Evolutionary conservation across 2,888 invertebrate species (phyloP).

Genomic region (Dione vanillae): DNA sequence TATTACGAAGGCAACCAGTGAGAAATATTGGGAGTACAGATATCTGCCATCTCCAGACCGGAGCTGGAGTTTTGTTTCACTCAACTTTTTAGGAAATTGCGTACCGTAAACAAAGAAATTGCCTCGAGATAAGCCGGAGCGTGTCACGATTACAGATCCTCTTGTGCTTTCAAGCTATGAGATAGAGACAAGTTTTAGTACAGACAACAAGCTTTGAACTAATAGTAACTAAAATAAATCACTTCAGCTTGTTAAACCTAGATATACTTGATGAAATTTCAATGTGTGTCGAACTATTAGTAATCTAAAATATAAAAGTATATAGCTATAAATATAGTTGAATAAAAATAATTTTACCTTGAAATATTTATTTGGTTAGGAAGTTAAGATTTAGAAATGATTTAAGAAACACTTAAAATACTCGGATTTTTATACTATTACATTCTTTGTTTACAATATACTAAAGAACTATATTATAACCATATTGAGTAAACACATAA

Average conservation of each 20-base stretch:
- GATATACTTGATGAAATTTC: background rate
- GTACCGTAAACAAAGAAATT: conserved; percentile 79
- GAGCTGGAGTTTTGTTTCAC: conserved; percentile 69
- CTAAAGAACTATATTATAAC: background rate
- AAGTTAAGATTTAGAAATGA: too few species aligned
- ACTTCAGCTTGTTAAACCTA: background rate
- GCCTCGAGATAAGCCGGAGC: conserved; percentile 70
- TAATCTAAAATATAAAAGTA: too few species aligned
- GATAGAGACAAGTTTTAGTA: conserved; percentile 9
- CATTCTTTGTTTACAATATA: background rate
- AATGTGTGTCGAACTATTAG: background rate
- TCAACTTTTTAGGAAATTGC: conserved; percentile 74
- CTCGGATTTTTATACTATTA: too few species aligned
- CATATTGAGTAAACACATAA: background rate
- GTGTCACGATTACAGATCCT: conserved; percentile 62
- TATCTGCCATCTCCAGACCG: conserved; percentile 71
- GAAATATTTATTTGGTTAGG: too few species aligned
- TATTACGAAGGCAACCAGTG: conserved; percentile 19
- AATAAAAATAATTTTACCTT: too few species aligned
- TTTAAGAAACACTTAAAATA: too few species aligned
- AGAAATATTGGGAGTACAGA: conserved; percentile 45
- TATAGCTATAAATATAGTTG: too few species aligned
- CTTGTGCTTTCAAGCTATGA: conserved; percentile 22
- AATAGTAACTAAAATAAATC: background rate
- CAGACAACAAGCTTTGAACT: background rate